Base-by-base conservation (phyloP, 1,140 invertebrate genomes). In the Reticulitermes speratus region DNA sequence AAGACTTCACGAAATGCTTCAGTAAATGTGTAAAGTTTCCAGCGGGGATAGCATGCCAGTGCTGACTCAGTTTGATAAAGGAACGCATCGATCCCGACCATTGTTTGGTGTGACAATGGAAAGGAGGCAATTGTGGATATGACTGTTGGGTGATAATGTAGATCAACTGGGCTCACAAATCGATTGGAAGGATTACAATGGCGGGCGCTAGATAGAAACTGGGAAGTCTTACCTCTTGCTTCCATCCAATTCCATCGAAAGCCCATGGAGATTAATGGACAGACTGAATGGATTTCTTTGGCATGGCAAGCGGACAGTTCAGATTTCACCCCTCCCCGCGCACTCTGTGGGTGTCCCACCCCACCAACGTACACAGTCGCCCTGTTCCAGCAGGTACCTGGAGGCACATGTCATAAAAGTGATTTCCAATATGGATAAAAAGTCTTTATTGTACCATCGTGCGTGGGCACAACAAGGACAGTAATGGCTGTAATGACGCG, bases 41-140 rank as follows among this genome's bases (percentile, higher is more conserved):
- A 75, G n/a, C 2, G 5, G n/a, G 65, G 65, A 30, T 30, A 30
- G 65, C 8, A 30, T 75, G 65, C 25, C 65, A n/a, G 65, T 75
- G 65, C 65, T 75, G 65, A 75, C 65, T 75, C 65, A 75, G 65
- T n/a, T 30, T 75, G 65, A 75, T 75, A 75, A 75, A 75, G 65
- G 65, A 30, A 55, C 3, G 65, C 6, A 75, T 75, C 65, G 65
- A 75, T 75, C 65, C 65, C 11, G 25, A 25, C 25, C n/a, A 75
- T 75, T 75, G 65, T 75, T 75, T 75, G n/a, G 65, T 5, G 65
- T 75, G 65, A 75, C 65, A 75, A 75, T 75, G 65, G 65, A 30
- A 75, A 75, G 65, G 65, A 75, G 25, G 65, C 65, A 75, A 30
- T 75, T 75, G 65, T 75, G 65, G 65, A 30, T 75, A 75, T 75